Evolutionary conservation across 2,797 vertebrate species (phyloP).

Genomic region (Rhinoraja longicauda): DNA sequence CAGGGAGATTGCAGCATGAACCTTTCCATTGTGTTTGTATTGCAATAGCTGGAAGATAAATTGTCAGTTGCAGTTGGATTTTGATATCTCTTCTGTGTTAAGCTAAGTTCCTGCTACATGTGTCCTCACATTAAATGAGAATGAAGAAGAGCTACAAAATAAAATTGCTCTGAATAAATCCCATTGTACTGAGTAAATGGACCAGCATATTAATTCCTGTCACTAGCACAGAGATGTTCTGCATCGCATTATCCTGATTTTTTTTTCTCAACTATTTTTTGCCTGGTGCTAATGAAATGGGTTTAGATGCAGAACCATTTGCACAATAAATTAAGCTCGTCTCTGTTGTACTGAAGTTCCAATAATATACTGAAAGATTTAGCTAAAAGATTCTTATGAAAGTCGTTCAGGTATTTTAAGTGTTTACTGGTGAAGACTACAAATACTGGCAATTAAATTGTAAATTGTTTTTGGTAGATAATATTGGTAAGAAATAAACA

Average conservation of each 20-base stretch:
- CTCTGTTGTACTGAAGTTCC: not conserved
- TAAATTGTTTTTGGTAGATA: slow-evolving; percentile 19
- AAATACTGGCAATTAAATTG: not conserved
- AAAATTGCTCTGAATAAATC: slow-evolving; percentile 54
- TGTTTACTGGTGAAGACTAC: not conserved
- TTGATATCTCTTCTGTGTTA: slow-evolving; percentile 59
- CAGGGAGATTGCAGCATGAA: slow-evolving; percentile 42
- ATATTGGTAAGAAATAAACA: slow-evolving; percentile 17
- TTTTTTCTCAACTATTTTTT: not conserved
- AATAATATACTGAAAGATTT: not conserved
- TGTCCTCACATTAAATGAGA: slow-evolving; percentile 52
- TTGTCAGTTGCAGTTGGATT: slow-evolving; percentile 57
- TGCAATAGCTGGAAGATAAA: slow-evolving; percentile 53
- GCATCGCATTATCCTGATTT: not conserved
- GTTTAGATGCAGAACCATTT: not conserved
- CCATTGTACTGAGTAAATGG: slow-evolving; percentile 49
- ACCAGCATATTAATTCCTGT: slow-evolving; percentile 9
- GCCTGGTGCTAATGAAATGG: not conserved
- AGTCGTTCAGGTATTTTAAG: not conserved
- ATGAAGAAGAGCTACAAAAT: slow-evolving; percentile 57
- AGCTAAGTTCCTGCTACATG: slow-evolving; percentile 53
- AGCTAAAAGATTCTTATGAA: slow-evolving; percentile 12
- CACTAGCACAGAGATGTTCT: not conserved
- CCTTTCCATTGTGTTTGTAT: slow-evolving; percentile 53
- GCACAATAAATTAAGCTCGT: not conserved